A percentile compares a stretch with the other conserved stretches of the same genome.
Evolutionary conservation across 2,888 invertebrate species (phyloP).

Genomic region (Tromatobia lineatoria): DNA sequence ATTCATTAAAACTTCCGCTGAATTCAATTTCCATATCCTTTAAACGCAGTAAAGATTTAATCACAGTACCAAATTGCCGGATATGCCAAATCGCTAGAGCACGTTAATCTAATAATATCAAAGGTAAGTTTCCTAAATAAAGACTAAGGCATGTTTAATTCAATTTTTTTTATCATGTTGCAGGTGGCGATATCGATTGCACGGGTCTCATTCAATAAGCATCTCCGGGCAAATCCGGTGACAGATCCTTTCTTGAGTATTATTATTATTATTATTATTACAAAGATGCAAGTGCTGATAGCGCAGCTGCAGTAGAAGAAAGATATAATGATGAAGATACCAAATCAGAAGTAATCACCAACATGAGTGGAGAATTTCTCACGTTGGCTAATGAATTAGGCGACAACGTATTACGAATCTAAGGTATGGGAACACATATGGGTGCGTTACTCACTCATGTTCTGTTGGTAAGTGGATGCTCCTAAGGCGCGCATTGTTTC

Average conservation of each 20-base stretch:
- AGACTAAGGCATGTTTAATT: not conserved
- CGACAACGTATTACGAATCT: conserved; percentile 26
- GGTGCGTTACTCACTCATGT: not conserved
- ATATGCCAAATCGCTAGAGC: too few species aligned
- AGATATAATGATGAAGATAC: conserved; percentile 29
- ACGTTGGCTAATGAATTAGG: conserved; percentile 50
- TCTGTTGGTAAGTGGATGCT: conserved; percentile 15
- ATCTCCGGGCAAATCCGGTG: not conserved
- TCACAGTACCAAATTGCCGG: too few species aligned
- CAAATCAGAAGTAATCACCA: conserved; percentile 1
- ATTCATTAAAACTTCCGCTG: too few species aligned
- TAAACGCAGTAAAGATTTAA: too few species aligned
- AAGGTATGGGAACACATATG: conserved; percentile 17
- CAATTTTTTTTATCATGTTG: not conserved
- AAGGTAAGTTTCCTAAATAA: not conserved
- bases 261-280: conserved; percentile 3
- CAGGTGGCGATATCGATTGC: not conserved
- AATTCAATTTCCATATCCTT: too few species aligned
- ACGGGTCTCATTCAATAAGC: not conserved
- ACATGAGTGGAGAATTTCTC: conserved; percentile 40
- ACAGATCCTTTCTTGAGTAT: not conserved
- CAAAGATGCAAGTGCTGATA: not conserved
- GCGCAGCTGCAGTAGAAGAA: not conserved
- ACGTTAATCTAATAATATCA: not conserved
- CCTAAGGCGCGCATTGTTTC: conserved; percentile 53